Percentiles rank a stretch among this genome's conserved stretches.
phyloP scores from a whole-genome alignment of 2,888 invertebrate species.

The Meganola albula region DNA sequence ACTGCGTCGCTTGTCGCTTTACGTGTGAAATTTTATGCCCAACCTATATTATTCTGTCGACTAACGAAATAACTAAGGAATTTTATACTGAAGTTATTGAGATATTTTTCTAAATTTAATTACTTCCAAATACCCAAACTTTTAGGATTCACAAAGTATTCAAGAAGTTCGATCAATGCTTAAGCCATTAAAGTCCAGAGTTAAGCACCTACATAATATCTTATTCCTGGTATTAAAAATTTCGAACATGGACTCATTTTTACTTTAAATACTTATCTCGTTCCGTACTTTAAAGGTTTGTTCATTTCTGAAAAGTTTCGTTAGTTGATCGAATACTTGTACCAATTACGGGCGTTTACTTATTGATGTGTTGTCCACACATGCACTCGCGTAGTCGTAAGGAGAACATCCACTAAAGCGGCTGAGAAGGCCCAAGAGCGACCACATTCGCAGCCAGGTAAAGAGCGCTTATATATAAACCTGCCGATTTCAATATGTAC shows the following conservation, averaged over 20 bases:
- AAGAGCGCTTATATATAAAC: constrained; percentile 66
- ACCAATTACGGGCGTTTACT: constrained; percentile 52
- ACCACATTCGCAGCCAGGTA: constrained; percentile 79
- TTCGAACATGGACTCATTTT: too few relatives aligned
- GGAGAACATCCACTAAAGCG: constrained; percentile 78
- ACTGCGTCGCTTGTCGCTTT: constrained; percentile 73
- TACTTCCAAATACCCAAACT: too few relatives aligned
- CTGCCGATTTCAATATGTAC: constrained; percentile 53
- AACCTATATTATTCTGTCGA: constrained; percentile 50
- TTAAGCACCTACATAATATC: too few relatives aligned
- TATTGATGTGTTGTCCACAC: constrained; percentile 76
- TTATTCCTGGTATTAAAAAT: too few relatives aligned
- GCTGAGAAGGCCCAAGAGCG: constrained; percentile 78
- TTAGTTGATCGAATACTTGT: constrained; percentile 52
- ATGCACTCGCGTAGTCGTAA: constrained; percentile 77
- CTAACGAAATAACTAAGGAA: too few relatives aligned
- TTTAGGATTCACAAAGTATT: too few relatives aligned
- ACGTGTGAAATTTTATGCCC: constrained; percentile 51
- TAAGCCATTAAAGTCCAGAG: not conserved
- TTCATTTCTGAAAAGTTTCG: too few relatives aligned
- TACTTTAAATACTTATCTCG: too few relatives aligned
- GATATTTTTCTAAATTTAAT: too few relatives aligned
- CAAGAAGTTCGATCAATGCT: too few relatives aligned
- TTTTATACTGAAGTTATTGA: too few relatives aligned
- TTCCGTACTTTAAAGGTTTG: too few relatives aligned